phyloP scores from a whole-genome alignment of 2,113 vertebrate genomes.

The Chaenocephalus aceratus region DNA sequence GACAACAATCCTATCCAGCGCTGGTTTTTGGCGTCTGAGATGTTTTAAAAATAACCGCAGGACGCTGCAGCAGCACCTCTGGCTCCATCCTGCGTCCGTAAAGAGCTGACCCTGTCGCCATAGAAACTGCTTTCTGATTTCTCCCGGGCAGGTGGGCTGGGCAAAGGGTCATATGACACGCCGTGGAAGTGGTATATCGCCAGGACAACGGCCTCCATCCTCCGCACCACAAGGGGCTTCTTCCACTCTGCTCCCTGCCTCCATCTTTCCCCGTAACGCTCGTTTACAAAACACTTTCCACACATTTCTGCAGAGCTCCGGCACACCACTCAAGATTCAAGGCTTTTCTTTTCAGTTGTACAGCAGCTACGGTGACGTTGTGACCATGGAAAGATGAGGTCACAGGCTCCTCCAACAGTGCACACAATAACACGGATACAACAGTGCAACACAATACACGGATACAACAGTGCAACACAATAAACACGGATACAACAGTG shows the following conservation, averaged over 20 bases:
- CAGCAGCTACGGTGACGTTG: too few relatives aligned
- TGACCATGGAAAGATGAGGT: too few relatives aligned
- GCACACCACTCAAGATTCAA: too few relatives aligned
- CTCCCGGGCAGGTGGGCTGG: constrained; percentile 86
- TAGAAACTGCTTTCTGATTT: constrained; percentile 85
- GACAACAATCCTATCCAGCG: neutral
- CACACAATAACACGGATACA: too few relatives aligned
- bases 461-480: too few relatives aligned
- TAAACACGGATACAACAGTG: too few relatives aligned
- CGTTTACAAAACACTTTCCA: constrained; percentile 17
- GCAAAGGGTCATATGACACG: constrained; percentile 85
- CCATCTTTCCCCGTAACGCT: constrained; percentile 31
- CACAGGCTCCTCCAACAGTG: too few relatives aligned
- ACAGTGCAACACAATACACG: too few relatives aligned
- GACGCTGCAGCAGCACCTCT: constrained; percentile 71
- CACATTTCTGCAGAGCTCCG: neutral
- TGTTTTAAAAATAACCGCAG: constrained; percentile 83
- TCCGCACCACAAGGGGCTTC: constrained; percentile 72
- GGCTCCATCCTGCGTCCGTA: constrained; percentile 70
- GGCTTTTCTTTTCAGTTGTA: too few relatives aligned
- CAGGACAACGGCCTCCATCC: constrained; percentile 78
- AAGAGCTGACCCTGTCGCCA: constrained; percentile 84
- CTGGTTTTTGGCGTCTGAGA: constrained; percentile 36
- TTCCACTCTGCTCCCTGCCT: constrained; percentile 28
- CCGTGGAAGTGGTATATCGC: constrained; percentile 75